Evolutionary conservation across 1,140 invertebrate species (phyloP), one percentile per base, ranked within the genome.

Genomic region (Plutomurus gul): DNA sequence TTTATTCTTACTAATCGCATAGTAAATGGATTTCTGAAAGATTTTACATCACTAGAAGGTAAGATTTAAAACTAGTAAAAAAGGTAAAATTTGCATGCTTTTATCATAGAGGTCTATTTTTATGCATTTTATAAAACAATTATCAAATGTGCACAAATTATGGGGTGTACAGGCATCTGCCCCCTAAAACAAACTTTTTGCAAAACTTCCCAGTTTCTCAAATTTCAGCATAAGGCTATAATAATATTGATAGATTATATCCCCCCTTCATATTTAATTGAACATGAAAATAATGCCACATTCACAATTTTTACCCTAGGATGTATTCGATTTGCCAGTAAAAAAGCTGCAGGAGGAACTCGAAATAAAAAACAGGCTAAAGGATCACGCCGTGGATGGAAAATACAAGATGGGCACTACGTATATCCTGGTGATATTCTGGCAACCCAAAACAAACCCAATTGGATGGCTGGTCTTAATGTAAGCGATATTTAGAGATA

Each of bases 391-490:
- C 13, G 71, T 1, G 73, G 74, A 49, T 71, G 77, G 11, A 79
- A 77, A 60, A 37, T 40, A 4, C 11, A 56, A 1, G 76, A 81
- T 11, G 82, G 82, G 1, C 6, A 5, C 3, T 36, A 39, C 39
- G 77, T 79, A 7, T 16, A 25, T 39, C n/a, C 13, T 22, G 30
- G 72, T n/a, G 51, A 81, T 16, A 36, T 81, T 27, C 20, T 83
- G 4, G 79, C 74, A 27, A 78, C 73, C 7, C 82, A 81, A 71
- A 56, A 20, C 16, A 39, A 20, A 22, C 11, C 76, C n/a, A 49
- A 75, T 51, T 81, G 65, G 36, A 65, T 74, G 27, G 79, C 82
- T 1, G 82, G 82, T 30, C 27, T 81, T 20, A 83, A 83, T 81
- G 82, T 83, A 72, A 77, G 76, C n/a, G n/a, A n/a, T n/a, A n/a